Conservation (phyloP, 2,113 vertebrate genomes). For the Misgurnus mizolepis region DNA sequence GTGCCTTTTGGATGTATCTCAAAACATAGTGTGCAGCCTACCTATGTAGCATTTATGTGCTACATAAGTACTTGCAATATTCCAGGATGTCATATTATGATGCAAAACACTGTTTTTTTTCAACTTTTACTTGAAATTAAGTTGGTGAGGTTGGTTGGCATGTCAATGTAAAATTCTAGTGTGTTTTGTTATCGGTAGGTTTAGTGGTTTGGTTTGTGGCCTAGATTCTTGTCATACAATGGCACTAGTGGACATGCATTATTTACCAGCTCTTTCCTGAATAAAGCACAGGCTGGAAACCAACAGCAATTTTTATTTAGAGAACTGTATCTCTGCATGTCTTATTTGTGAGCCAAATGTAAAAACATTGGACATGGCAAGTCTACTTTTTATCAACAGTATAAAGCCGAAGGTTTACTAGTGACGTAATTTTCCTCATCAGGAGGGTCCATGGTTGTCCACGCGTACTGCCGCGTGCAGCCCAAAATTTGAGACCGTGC, state of each 20-base stretch:
- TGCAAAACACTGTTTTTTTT: background rate
- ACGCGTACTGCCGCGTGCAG: too few species aligned
- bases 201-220: slow-evolving; percentile 66
- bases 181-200: slow-evolving; percentile 50
- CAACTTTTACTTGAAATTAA: background rate
- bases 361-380: slow-evolving; percentile 55
- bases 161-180: background rate
- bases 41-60: background rate
- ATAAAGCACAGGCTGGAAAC: slow-evolving; percentile 50
- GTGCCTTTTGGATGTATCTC: background rate
- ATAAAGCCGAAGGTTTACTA: background rate
- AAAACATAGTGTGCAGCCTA: background rate
- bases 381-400: background rate
- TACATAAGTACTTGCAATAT: background rate
- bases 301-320: slow-evolving; percentile 55
- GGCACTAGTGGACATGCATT: slow-evolving; percentile 70
- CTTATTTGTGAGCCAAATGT: slow-evolving; percentile 61
- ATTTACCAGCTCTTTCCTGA: slow-evolving; percentile 66
- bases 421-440: too few species aligned
- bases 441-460: too few species aligned
- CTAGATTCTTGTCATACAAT: slow-evolving; percentile 70
- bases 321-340: slow-evolving; percentile 58
- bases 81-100: background rate
- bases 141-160: background rate
- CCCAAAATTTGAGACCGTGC: too few species aligned